Percentiles rank a stretch among this genome's conserved stretches.
Conservation (phyloP, 2,888 invertebrate genomes). For the Sphinx pinastri region DNA sequence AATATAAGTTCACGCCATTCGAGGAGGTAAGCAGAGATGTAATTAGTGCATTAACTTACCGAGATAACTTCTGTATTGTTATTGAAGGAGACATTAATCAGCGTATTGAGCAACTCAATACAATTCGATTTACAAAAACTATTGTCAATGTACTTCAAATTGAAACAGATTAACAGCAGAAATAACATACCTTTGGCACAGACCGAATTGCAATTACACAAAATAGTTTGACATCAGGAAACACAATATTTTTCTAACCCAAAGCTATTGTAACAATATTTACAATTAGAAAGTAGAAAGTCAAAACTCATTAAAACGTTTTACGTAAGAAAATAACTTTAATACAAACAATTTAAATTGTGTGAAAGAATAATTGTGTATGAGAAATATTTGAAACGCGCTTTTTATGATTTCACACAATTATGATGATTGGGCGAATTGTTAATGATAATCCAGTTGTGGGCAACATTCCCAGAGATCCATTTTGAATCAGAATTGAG, state of each 20-base stretch:
- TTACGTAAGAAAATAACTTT: slow-evolving; percentile 21
- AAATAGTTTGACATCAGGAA: neutral
- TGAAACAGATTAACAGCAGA: too few relatives aligned
- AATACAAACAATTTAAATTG: slow-evolving; percentile 20
- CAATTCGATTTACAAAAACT: too few relatives aligned
- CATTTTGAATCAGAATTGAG: neutral
- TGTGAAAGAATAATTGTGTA: slow-evolving; percentile 18
- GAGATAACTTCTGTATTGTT: too few relatives aligned
- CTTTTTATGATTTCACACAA: slow-evolving; percentile 3
- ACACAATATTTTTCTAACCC: neutral
- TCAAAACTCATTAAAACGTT: slow-evolving; percentile 20
- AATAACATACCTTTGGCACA: too few relatives aligned
- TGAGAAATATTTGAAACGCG: slow-evolving; percentile 15
- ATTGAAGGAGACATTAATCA: too few relatives aligned
- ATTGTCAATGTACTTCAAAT: too few relatives aligned
- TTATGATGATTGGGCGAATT: neutral
- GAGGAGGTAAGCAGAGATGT: too few relatives aligned
- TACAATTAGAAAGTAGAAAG: slow-evolving; percentile 25
- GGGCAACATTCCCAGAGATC: neutral
- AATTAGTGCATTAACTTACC: too few relatives aligned
- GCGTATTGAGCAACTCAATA: too few relatives aligned
- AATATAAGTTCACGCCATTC: too few relatives aligned
- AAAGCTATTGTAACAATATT: slow-evolving; percentile 22
- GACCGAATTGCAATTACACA: neutral
- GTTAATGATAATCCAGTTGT: neutral